Evolutionary conservation across 2,113 vertebrate species (phyloP).

Genomic region (Chloropsis cyanopogon): DNA sequence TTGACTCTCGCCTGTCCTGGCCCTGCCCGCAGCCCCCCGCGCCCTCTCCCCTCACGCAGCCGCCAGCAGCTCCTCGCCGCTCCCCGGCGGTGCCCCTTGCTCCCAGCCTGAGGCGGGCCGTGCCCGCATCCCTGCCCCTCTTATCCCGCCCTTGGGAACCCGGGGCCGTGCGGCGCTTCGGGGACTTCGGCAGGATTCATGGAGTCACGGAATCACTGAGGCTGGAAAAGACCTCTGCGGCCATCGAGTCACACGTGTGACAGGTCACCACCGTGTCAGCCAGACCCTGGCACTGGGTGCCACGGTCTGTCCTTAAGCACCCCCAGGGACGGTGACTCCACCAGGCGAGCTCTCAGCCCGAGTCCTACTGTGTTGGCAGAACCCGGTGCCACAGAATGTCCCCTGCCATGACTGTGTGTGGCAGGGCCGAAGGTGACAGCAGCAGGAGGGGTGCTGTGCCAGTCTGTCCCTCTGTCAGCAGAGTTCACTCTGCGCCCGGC

Average conservation of each 20-base stretch:
- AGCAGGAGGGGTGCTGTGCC: not conserved
- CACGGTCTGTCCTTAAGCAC: not conserved
- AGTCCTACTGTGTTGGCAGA: rapidly evolving
- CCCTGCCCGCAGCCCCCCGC: not conserved
- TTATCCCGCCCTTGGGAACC: rapidly evolving
- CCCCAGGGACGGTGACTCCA: not conserved
- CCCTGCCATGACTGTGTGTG: not conserved
- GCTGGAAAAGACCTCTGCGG: no score
- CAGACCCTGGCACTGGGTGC: not conserved
- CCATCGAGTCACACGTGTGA: not conserved
- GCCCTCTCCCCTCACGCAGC: not conserved
- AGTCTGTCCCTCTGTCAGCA: not conserved
- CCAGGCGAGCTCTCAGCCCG: rapidly evolving
- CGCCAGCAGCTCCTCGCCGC: not conserved
- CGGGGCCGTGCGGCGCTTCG: rapidly evolving
- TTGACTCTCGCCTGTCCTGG: no score
- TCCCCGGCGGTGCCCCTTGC: not conserved
- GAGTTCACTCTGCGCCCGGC: rapidly evolving
- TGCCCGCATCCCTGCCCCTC: not conserved
- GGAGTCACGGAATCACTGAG: not conserved
- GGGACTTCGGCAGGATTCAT: not conserved
- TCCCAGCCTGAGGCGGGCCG: not conserved
- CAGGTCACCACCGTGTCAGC: rapidly evolving
- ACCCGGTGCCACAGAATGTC: not conserved
- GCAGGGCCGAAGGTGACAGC: no score